Percentiles rank a stretch among this genome's conserved stretches.
These are phyloP conservation scores for Danio choprae DNA, from an alignment of 2,797 vertebrate species.

Conservation along the genomic window DNA sequence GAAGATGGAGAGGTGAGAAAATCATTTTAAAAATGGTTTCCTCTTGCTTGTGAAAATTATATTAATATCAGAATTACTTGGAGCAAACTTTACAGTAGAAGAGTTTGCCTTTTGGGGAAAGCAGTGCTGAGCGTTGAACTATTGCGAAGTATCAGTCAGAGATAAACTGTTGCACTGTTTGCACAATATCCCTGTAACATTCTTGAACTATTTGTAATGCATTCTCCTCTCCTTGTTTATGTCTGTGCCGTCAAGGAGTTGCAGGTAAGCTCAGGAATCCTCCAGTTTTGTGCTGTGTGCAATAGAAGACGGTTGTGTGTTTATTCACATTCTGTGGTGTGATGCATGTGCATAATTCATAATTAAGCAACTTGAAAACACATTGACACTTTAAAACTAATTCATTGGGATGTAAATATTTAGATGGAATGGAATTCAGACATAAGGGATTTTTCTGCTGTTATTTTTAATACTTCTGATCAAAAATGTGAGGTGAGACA, in stretches of 20 bases:
- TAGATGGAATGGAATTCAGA: background rate
- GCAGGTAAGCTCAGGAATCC: slow-evolving; percentile 75
- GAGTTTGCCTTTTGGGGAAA: background rate
- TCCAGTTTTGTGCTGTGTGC: slow-evolving; percentile 62
- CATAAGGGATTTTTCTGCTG: background rate
- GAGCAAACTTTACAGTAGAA: background rate
- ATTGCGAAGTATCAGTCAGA: slow-evolving; percentile 4
- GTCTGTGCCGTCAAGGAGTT: slow-evolving; percentile 77
- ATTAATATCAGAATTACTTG: background rate
- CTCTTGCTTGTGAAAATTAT: background rate
- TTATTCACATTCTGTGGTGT: slow-evolving; percentile 2
- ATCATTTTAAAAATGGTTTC: background rate
- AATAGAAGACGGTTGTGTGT: slow-evolving; percentile 42
- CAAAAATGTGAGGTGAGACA: no score
- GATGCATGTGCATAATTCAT: slow-evolving; percentile 35
- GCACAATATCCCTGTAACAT: slow-evolving; percentile 14
- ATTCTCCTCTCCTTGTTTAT: slow-evolving; percentile 70
- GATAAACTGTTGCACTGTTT: slow-evolving; percentile 18
- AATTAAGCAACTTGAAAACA: background rate
- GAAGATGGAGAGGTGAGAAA: slow-evolving; percentile 94
- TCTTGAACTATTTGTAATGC: slow-evolving; percentile 65
- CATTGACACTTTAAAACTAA: background rate
- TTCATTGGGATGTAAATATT: background rate
- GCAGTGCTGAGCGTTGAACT: background rate
- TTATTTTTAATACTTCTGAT: no score